Percentiles rank a stretch among this genome's conserved stretches.
These are phyloP conservation scores for Tipula helvola DNA, from an alignment of 2,888 invertebrate genomes.

Conservation along the genomic window DNA sequence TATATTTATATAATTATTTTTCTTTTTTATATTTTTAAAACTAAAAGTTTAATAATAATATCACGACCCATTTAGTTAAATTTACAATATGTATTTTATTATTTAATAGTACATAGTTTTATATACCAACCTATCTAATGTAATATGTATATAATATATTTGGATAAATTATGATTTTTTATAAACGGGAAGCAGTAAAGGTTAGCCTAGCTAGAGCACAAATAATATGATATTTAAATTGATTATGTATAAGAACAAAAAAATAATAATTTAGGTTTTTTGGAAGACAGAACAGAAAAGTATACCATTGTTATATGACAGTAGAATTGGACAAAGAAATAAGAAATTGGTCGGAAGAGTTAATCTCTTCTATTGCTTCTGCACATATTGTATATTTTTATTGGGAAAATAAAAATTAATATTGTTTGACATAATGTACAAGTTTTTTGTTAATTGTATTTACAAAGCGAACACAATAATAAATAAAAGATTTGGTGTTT, in stretches of 20 bases:
- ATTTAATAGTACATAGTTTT: not conserved
- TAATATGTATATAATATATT: not conserved
- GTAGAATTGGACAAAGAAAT: not conserved
- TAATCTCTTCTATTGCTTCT: not conserved
- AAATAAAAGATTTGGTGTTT: not conserved
- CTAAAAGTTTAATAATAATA: slow-evolving; percentile 4
- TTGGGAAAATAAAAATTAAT: not conserved
- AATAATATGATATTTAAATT: not conserved
- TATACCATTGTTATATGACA: not conserved
- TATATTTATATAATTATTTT: not conserved
- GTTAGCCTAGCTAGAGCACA: not conserved
- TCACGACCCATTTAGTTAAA: not conserved
- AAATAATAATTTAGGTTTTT: not conserved
- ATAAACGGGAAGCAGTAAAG: not conserved
- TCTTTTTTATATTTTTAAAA: not conserved
- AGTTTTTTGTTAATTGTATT: not conserved
- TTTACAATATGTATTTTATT: not conserved
- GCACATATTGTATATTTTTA: not conserved
- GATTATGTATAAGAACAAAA: not conserved
- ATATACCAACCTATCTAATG: not conserved
- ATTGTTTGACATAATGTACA: not conserved
- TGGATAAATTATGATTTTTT: not conserved
- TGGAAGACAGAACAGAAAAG: not conserved
- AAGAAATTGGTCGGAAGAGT: slow-evolving; percentile 4
- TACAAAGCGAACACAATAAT: not conserved